Conservation (phyloP, 1,140 invertebrate species). For the Zaprionus ghesquierei region DNA sequence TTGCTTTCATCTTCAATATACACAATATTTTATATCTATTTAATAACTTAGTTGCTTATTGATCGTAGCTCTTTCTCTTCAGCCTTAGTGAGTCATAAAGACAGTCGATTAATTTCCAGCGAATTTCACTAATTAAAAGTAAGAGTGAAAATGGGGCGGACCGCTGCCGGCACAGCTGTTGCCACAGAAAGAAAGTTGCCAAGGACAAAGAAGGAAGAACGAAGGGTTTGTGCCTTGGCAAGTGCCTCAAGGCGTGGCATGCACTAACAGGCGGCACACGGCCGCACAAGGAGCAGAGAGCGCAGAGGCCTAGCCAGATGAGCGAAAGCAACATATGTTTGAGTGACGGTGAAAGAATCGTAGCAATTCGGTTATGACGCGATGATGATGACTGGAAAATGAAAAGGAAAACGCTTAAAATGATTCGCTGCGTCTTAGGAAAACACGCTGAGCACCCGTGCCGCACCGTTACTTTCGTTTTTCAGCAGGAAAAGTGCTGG, state of each 20-base stretch:
- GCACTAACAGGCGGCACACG: conserved; percentile 63
- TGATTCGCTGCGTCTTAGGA: conserved; percentile 14
- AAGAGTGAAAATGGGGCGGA: conserved; percentile 46
- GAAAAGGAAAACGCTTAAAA: conserved; percentile 26
- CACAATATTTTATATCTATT: background rate
- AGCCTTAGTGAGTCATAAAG: conserved; percentile 21
- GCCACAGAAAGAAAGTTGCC: conserved; percentile 43
- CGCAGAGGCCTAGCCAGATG: conserved; percentile 49
- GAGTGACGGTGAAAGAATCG: conserved; percentile 51
- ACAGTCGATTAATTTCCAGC: conserved; percentile 30
- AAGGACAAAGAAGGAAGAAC: conserved; percentile 41
- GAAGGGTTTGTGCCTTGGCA: background rate
- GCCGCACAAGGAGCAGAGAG: conserved; percentile 39
- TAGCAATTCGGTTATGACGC: conserved; percentile 25
- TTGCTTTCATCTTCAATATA: too few species aligned
- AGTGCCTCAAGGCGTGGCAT: background rate
- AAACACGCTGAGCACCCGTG: conserved; percentile 7
- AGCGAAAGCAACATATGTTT: conserved; percentile 60
- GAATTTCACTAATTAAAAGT: conserved; percentile 49
- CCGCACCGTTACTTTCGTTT: conserved; percentile 68
- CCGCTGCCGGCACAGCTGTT: conserved; percentile 45
- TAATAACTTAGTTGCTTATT: background rate
- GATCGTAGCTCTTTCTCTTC: background rate
- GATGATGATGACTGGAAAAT: conserved; percentile 36
- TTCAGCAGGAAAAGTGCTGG: conserved; percentile 36